phyloP scores from a whole-genome alignment of 2,113 vertebrate genomes.

The Pantherophis guttatus region DNA sequence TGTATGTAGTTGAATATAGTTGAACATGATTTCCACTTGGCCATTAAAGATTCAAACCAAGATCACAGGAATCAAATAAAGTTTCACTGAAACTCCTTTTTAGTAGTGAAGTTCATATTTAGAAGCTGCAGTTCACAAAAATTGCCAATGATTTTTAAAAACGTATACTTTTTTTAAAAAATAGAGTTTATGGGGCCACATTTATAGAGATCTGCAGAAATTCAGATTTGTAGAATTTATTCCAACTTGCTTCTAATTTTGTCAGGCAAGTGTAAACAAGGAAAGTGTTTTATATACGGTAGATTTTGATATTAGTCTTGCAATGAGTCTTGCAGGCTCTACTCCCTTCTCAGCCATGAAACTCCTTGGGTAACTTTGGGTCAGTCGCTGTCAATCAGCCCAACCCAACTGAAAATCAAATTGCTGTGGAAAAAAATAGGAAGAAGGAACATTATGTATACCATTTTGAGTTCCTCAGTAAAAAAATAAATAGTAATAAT shows the following conservation, averaged over 20 bases:
- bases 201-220: background rate
- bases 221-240: background rate
- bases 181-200: background rate
- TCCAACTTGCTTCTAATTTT: background rate
- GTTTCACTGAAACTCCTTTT: background rate
- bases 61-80: background rate
- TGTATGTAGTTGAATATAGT: background rate
- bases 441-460: background rate
- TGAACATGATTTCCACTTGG: background rate
- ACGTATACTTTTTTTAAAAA: background rate
- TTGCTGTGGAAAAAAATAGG: background rate
- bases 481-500: background rate
- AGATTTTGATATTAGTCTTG: background rate
- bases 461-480: background rate
- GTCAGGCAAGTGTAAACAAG: background rate
- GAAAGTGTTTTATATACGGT: background rate
- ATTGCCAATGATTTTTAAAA: background rate
- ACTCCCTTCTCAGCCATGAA: background rate
- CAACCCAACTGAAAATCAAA: background rate
- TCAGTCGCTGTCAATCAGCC: background rate
- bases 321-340: background rate
- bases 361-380: background rate
- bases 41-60: background rate
- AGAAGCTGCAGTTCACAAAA: background rate
- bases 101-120: background rate